phyloP scores from a whole-genome alignment of 2,888 invertebrate genomes.

The Chironomus tentans region DNA sequence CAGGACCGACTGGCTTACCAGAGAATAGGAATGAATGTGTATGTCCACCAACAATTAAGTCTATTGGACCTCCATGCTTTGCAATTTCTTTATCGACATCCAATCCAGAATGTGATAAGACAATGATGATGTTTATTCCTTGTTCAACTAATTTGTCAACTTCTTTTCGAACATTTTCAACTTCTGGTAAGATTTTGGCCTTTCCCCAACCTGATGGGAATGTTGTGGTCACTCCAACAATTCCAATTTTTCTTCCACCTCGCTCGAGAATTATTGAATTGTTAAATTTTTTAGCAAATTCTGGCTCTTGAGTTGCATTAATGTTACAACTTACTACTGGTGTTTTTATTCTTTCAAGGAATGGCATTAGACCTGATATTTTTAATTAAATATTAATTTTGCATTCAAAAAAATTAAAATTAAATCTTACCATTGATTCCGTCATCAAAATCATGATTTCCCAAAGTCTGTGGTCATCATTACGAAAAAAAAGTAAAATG shows the following conservation, averaged over 20 bases:
- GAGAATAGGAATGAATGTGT: slow-evolving; percentile 71
- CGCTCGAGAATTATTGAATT: slow-evolving; percentile 57
- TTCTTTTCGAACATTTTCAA: slow-evolving; percentile 56
- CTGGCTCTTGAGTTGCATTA: slow-evolving; percentile 57
- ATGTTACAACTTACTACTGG: slow-evolving; percentile 69
- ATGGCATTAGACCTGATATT: slow-evolving; percentile 63
- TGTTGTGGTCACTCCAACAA: slow-evolving; percentile 64
- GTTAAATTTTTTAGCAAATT: slow-evolving; percentile 50
- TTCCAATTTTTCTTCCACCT: slow-evolving; percentile 58
- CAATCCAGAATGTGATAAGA: slow-evolving; percentile 72
- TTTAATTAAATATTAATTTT: too few species aligned
- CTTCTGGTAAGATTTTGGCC: slow-evolving; percentile 59
- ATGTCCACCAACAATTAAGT: slow-evolving; percentile 79
- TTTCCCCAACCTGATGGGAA: slow-evolving; percentile 57
- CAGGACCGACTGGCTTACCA: slow-evolving; percentile 48
- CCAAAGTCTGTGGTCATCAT: slow-evolving; percentile 72
- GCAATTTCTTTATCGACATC: slow-evolving; percentile 60
- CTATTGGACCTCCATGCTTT: slow-evolving; percentile 53
- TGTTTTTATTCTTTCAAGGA: slow-evolving; percentile 52
- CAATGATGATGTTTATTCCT: slow-evolving; percentile 68
- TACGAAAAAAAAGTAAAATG: too few species aligned
- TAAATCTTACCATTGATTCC: too few species aligned
- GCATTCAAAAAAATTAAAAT: too few species aligned
- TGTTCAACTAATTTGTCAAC: slow-evolving; percentile 50
- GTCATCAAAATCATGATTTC: slow-evolving; percentile 83